Evolutionary conservation across 2,888 invertebrate species (phyloP).

Genomic region (Chrysopilus asiliformis): DNA sequence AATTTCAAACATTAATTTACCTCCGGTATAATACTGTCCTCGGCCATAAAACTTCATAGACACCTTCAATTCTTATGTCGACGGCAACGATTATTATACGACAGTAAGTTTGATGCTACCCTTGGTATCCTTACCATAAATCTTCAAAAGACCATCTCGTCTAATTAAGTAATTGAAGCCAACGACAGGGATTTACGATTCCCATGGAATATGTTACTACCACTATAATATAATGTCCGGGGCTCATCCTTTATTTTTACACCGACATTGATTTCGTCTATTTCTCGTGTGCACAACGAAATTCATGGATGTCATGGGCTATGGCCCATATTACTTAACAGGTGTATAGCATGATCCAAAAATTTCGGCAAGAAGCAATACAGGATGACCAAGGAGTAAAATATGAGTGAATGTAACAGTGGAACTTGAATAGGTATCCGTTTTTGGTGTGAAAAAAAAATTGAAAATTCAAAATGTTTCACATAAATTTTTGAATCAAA

Average conservation of each 20-base stretch:
- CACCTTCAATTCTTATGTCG: too few relatives aligned
- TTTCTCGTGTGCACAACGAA: not conserved
- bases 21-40: not conserved
- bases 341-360: too few relatives aligned
- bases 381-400: too few relatives aligned
- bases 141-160: conserved; percentile 23
- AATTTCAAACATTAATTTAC: conserved; percentile 8
- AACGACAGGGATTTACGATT: conserved; percentile 25
- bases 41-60: not conserved
- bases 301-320: too few relatives aligned
- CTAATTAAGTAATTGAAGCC: conserved; percentile 30
- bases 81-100: too few relatives aligned
- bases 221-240: not conserved
- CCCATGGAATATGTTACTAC: not conserved
- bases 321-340: too few relatives aligned
- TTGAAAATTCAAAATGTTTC: too few relatives aligned
- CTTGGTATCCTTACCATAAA: conserved; percentile 10
- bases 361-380: too few relatives aligned
- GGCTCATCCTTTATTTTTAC: conserved; percentile 7
- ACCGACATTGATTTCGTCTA: conserved; percentile 6
- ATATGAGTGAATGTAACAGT: not conserved
- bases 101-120: too few relatives aligned
- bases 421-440: too few relatives aligned
- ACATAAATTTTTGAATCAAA: too few relatives aligned
- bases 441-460: too few relatives aligned